These are phyloP conservation scores for Trypoxylus dichotomus DNA, from an alignment of 1,140 invertebrate species.

Conservation along the genomic window DNA sequence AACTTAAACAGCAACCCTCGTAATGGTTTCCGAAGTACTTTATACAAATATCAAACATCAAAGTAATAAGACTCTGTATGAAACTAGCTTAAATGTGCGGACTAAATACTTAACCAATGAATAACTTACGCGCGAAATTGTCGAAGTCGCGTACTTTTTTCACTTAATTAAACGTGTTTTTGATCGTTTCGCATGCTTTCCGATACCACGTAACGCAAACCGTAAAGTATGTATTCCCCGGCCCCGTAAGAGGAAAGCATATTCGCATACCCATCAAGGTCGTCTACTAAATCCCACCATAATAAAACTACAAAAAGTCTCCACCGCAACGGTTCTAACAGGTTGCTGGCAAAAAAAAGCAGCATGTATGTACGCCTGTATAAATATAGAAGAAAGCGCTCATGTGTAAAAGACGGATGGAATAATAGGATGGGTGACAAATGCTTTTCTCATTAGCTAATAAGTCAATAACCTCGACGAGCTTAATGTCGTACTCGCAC, in stretches of 20 bases:
- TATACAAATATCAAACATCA: too few relatives aligned
- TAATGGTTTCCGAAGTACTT: too few relatives aligned
- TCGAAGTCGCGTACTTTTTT: background rate
- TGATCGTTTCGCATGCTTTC: background rate
- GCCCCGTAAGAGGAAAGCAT: background rate
- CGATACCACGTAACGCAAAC: background rate
- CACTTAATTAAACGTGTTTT: background rate
- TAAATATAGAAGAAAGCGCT: background rate
- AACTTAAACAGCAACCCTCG: too few relatives aligned
- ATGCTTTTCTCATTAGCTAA: background rate
- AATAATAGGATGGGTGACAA: background rate
- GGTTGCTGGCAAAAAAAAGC: background rate
- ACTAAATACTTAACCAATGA: background rate
- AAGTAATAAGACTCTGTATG: background rate
- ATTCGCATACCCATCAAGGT: constrained; percentile 19
- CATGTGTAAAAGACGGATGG: background rate
- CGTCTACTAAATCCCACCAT: background rate
- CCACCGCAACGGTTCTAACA: background rate
- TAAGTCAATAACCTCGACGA: background rate
- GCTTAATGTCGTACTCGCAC: too few relatives aligned
- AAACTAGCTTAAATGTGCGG: background rate
- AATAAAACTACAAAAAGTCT: constrained; percentile 9
- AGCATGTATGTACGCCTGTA: background rate
- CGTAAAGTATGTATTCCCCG: background rate
- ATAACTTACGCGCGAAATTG: constrained; percentile 13